Evolutionary conservation across 2,797 vertebrate species (phyloP).

Genomic region (Chelmon rostratus): DNA sequence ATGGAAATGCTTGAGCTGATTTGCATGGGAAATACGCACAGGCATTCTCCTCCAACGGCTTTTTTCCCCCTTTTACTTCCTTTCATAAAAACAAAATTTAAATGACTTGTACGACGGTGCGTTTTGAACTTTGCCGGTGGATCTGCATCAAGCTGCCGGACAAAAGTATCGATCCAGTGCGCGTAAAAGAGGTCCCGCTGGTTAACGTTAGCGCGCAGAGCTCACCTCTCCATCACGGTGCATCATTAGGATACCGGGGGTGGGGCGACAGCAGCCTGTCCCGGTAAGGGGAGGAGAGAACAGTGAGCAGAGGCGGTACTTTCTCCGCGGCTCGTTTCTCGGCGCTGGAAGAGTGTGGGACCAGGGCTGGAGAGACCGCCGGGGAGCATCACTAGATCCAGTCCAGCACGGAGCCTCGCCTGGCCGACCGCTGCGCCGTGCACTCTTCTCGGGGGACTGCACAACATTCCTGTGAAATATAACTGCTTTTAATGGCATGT

Average conservation of each 20-base stretch:
- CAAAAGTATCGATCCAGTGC: constrained; percentile 32
- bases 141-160: neutral
- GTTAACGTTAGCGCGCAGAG: constrained; percentile 47
- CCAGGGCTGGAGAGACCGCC: constrained; percentile 89
- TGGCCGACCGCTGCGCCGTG: constrained; percentile 89
- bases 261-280: constrained; percentile 82
- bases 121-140: constrained; percentile 24
- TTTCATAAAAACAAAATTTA: constrained; percentile 13
- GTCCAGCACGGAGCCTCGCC: constrained; percentile 89
- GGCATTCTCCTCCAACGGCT: neutral
- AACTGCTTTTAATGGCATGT: constrained; percentile 99
- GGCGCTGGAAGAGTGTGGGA: constrained; percentile 86
- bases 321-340: constrained; percentile 83
- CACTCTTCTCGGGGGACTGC: constrained; percentile 88
- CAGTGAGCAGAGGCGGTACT: constrained; percentile 87
- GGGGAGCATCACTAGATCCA: constrained; percentile 85
- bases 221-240: constrained; percentile 76
- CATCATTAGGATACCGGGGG: constrained; percentile 84
- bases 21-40: constrained; percentile 48
- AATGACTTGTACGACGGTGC: neutral
- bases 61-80: constrained; percentile 1
- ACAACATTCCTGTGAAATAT: constrained; percentile 93
- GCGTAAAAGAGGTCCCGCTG: constrained; percentile 44
- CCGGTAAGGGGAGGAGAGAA: constrained; percentile 86
- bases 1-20: constrained; percentile 46